Conservation (phyloP, 1,140 invertebrate genomes). For the Pseudomyrmex concolor region DNA sequence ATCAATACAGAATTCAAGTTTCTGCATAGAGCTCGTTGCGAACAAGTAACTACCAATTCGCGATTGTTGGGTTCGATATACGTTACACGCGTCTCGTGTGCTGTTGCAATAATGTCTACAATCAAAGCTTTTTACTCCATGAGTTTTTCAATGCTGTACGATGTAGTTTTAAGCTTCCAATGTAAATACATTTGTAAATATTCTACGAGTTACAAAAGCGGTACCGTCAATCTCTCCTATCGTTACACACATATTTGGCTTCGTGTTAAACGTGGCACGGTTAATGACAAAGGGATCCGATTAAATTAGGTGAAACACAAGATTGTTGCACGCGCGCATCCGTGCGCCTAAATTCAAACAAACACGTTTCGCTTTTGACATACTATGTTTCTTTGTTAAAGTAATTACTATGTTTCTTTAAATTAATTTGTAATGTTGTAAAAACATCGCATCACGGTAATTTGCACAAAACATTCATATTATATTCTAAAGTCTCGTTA, state of each 20-base stretch:
- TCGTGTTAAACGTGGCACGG: conserved; percentile 31
- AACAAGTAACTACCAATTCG: conserved; percentile 17
- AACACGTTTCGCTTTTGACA: not conserved
- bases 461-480: conserved; percentile 11
- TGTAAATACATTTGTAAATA: conserved; percentile 81
- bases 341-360: conserved; percentile 8
- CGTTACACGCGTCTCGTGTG: conserved; percentile 50
- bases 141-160: conserved; percentile 61
- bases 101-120: conserved; percentile 78
- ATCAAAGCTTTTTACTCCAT: conserved; percentile 75
- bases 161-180: conserved; percentile 63
- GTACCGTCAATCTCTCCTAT: conserved; percentile 25
- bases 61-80: conserved; percentile 21
- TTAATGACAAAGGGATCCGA: conserved; percentile 23
- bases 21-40: not conserved
- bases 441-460: not conserved
- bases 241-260: conserved; percentile 24
- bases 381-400: not conserved
- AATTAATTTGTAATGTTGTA: not conserved
- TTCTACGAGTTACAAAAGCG: conserved; percentile 42
- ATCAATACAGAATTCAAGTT: conserved; percentile 3
- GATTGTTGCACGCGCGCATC: not conserved
- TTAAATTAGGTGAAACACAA: conserved; percentile 48
- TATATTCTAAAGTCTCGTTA: conserved; percentile 22
- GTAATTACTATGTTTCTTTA: not conserved